Conservation (phyloP, 2,797 vertebrate genomes). For the Pseudotriccus pelzelni region DNA sequence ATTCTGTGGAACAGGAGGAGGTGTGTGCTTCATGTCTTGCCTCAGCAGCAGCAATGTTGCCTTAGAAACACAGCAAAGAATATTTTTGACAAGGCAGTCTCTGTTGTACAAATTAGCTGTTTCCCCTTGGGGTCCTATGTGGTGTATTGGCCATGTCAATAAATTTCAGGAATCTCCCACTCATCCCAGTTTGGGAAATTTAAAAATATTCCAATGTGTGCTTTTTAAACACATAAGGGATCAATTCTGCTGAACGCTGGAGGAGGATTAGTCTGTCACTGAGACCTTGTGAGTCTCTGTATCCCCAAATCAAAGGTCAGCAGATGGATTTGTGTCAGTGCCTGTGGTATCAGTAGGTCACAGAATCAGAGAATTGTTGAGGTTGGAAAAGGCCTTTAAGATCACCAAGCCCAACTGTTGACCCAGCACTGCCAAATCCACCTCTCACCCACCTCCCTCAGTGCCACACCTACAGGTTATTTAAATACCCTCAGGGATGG, state of each 20-base stretch:
- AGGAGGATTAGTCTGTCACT: accelerated
- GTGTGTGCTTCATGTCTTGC: not conserved
- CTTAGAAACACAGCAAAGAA: not conserved
- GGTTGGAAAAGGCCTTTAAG: too few relatives aligned
- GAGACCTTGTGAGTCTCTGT: too few relatives aligned
- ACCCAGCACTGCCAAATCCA: too few relatives aligned
- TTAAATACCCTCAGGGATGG: too few relatives aligned
- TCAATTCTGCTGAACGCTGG: not conserved
- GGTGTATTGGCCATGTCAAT: not conserved
- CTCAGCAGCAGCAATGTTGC: not conserved
- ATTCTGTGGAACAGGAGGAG: not conserved
- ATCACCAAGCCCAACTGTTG: too few relatives aligned
- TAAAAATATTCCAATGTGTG: not conserved
- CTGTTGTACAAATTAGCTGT: not conserved
- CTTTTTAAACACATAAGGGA: not conserved
- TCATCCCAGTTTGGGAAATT: not conserved
- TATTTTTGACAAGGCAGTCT: not conserved
- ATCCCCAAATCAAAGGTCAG: not conserved
- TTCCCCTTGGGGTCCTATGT: not conserved
- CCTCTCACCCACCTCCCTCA: too few relatives aligned
- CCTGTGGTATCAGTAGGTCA: not conserved
- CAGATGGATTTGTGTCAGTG: not conserved
- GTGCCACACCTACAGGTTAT: too few relatives aligned
- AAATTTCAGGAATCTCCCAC: not conserved
- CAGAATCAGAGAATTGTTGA: too few relatives aligned